Evolutionary conservation across 92 coral and sea anemone genomes (phyloP).

Genomic region (Epizoanthus illoricatus): DNA sequence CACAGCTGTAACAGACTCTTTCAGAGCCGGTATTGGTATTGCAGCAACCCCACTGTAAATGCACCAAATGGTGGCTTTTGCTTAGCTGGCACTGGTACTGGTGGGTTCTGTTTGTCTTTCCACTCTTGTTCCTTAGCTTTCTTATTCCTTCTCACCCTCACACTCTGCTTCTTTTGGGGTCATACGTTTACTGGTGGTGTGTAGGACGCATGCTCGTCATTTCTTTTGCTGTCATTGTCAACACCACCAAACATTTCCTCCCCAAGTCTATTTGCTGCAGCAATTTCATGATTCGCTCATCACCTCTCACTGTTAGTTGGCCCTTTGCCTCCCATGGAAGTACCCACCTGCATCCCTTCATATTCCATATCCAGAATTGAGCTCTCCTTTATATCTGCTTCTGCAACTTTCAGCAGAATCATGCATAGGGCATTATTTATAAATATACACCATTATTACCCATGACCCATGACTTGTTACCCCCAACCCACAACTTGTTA

Average conservation of each 20-base stretch:
- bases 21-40: conserved; percentile 37
- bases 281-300: conserved; percentile 3
- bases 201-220: conserved; percentile 19
- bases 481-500: no score
- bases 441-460: no score
- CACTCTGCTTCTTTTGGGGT: background rate
- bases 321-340: conserved; percentile 14
- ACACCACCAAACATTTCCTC: conserved; percentile 14
- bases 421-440: background rate
- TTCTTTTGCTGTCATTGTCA: background rate
- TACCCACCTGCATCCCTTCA: conserved; percentile 2
- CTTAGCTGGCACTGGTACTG: conserved; percentile 23
- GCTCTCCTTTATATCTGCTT: conserved; percentile 21
- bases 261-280: conserved; percentile 19
- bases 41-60: conserved; percentile 33
- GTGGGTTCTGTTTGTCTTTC: background rate
- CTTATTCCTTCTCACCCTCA: background rate
- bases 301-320: conserved; percentile 2
- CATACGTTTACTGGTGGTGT: background rate
- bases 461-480: no score
- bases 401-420: conserved; percentile 14
- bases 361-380: background rate
- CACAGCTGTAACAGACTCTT: conserved; percentile 36
- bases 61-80: conserved; percentile 40
- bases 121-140: background rate